These are phyloP conservation scores for Oopsacas minuta DNA, from an alignment of 37 sponge, comb jelly and placozoan genomes.

Conservation along the genomic window DNA sequence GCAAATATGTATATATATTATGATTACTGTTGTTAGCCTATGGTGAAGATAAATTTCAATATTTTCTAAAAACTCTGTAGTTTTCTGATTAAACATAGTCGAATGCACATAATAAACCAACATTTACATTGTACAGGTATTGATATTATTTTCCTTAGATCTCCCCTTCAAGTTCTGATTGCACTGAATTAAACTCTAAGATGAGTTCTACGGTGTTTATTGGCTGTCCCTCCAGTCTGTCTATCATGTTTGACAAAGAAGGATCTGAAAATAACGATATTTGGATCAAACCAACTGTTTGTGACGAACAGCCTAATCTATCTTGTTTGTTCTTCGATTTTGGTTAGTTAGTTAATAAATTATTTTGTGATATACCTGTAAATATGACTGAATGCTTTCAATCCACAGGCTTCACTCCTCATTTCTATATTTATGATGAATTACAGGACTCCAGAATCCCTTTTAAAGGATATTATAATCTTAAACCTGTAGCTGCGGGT, in stretches of 20 bases:
- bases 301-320: not conserved
- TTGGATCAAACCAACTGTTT: not conserved
- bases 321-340: constrained; percentile 6
- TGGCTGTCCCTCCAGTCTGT: constrained; percentile 4
- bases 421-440: not conserved
- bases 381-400: not conserved
- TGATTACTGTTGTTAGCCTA: no score
- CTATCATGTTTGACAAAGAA: not conserved
- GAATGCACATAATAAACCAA: no score
- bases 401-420: not conserved
- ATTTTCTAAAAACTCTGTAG: no score
- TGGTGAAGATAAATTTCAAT: no score
- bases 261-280: not conserved
- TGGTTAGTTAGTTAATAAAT: not conserved
- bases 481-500: not conserved
- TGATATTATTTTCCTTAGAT: not conserved
- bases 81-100: no score
- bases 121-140: no score
- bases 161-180: not conserved
- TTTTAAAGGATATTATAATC: not conserved
- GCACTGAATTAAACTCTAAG: not conserved
- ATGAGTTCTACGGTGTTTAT: not conserved
- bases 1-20: no score
- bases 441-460: not conserved
- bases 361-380: not conserved